Evolutionary conservation across 2,888 invertebrate genomes (phyloP), one percentile per base, ranked within the genome.

Genomic region (Gastrophysa polygoni): DNA sequence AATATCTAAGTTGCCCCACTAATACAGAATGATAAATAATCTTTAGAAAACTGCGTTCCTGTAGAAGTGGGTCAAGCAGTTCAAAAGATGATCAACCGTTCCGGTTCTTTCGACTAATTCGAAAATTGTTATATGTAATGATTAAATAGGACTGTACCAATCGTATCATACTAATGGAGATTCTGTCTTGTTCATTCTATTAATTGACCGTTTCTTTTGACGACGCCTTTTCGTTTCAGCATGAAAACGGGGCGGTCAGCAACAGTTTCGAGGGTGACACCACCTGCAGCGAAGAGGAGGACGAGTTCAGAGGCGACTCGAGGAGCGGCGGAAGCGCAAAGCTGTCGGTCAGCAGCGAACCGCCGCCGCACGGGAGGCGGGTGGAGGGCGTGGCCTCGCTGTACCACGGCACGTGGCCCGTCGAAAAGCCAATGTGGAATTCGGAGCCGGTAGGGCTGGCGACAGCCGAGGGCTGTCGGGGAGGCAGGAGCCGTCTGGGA

Each of bases 381-480:
- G 8, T 4, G 57, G 61, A 44, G 67, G 43, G 24, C 5, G 67
- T 84, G 60, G 79, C 83, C 10, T 80, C 83, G 44, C 80, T 85
- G 59, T 86, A 85, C 73, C 86, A 86, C 71, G 87, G 87, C n/a
- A 85, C 86, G 11, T 88, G 88, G 88, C 87, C 87, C 5, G 83
- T 86, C 44, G 86, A 85, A 73, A 82, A 80, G 71, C 77, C 74
- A 48, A 77, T 80, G 76, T 81, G 81, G 81, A 80, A 79, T 67
- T 81, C 81, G 0, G 81, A 81, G 69, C 80, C 80, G 8, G 74
- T 75, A 17, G 75, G 71, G 50, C 50, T 7, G 75, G 70, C 61
- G 70, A 69, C 6, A 5, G 55, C 50, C 8, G 55, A 24, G 11
- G 61, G 61, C 29, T 7, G 6, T 11, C 59, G 59, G 11, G 57